These are phyloP conservation scores for Myotis yumanensis DNA, from an alignment of 2,113 vertebrate genomes.

Conservation along the genomic window DNA sequence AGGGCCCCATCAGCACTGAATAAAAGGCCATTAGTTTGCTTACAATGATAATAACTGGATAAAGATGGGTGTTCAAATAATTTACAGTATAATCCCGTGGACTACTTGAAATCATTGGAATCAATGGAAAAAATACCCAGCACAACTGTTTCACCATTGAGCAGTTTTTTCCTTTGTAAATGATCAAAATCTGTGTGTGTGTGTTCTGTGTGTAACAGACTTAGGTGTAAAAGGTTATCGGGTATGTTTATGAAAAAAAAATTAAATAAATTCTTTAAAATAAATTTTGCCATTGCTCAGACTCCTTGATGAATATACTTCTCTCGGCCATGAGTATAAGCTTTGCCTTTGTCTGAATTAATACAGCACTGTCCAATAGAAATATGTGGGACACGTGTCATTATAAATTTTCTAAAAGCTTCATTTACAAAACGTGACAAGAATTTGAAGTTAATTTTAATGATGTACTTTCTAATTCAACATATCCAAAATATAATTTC, in stretches of 20 bases:
- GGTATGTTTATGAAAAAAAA: background rate
- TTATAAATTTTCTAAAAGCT: background rate
- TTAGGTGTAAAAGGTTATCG: background rate
- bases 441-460: background rate
- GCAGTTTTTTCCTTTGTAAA: background rate
- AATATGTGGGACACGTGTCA: background rate
- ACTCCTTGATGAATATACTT: background rate
- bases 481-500: background rate
- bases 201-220: background rate
- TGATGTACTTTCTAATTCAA: background rate
- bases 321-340: background rate
- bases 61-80: background rate
- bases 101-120: background rate
- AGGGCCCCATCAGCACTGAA: constrained; percentile 94
- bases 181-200: background rate
- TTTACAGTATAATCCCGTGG: background rate
- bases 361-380: background rate
- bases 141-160: background rate
- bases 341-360: background rate
- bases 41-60: background rate
- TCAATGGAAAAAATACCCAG: background rate
- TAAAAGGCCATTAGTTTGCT: constrained; percentile 27
- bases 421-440: background rate
- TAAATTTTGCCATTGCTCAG: background rate
- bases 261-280: background rate